Percentiles rank a stretch among this genome's conserved stretches.
Conservation (phyloP, 2,797 vertebrate species). For the Anguilla obscura region DNA sequence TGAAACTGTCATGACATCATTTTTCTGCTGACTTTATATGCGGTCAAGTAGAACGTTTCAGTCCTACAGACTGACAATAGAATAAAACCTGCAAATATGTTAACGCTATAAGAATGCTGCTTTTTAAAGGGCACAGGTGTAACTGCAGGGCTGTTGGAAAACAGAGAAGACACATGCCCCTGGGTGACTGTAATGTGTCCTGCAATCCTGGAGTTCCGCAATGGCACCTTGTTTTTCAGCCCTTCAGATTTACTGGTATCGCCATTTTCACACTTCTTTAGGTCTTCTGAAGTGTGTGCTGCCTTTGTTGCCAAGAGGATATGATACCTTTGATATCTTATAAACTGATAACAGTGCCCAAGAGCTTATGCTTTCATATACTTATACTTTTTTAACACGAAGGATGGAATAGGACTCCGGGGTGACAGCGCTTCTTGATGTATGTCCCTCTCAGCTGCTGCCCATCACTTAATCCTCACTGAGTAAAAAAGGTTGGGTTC, state of each 20-base stretch:
- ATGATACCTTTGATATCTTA: conserved; percentile 33
- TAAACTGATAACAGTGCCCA: conserved; percentile 10
- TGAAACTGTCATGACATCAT: background rate
- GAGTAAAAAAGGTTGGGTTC: conserved; percentile 38
- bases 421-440: conserved; percentile 50
- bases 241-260: background rate
- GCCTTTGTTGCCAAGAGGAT: conserved; percentile 18
- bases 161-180: background rate
- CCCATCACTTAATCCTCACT: conserved; percentile 52
- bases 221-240: background rate
- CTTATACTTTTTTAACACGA: background rate
- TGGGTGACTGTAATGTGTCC: background rate
- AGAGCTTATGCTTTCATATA: background rate
- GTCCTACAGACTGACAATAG: background rate
- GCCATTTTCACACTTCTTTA: conserved; percentile 27
- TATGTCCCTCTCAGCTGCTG: conserved; percentile 58
- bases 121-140: background rate
- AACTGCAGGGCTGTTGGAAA: background rate
- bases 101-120: background rate
- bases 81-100: background rate
- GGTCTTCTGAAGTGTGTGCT: conserved; percentile 20
- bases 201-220: background rate
- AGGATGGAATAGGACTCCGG: background rate
- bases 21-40: background rate
- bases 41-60: background rate